Evolutionary conservation across 2,113 vertebrate species (phyloP).

Genomic region (Cavia aperea): DNA sequence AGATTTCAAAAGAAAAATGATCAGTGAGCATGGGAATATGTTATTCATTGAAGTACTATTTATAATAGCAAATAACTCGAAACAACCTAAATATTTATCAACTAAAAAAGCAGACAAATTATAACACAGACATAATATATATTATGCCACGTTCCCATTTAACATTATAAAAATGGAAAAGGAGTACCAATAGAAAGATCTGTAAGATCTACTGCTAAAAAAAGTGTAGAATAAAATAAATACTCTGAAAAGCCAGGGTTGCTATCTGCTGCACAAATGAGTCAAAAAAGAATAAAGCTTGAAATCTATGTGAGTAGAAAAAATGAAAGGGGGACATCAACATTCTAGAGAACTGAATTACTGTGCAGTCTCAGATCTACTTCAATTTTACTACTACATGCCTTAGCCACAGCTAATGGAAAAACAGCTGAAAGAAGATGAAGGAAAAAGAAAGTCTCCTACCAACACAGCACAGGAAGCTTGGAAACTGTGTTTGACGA

Average conservation of each 20-base stretch:
- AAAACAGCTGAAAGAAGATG: slow-evolving; percentile 26
- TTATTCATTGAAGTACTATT: not conserved
- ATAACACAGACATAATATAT: not conserved
- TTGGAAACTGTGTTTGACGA: slow-evolving; percentile 5
- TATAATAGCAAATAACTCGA: not conserved
- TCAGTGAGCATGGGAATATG: not conserved
- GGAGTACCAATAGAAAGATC: not conserved
- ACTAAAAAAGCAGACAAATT: not conserved
- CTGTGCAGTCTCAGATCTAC: not conserved
- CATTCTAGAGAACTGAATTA: not conserved
- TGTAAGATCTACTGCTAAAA: not conserved
- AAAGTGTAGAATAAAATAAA: not conserved
- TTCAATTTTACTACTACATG: not conserved
- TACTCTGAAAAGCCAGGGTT: not conserved
- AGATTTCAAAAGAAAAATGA: not conserved
- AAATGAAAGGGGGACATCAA: not conserved
- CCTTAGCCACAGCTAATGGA: not conserved
- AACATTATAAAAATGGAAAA: not conserved
- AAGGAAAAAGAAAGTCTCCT: not conserved
- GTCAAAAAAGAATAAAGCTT: slow-evolving; percentile 5
- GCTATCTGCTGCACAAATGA: not conserved
- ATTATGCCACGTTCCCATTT: not conserved
- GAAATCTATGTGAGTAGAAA: not conserved
- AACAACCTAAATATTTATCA: not conserved
- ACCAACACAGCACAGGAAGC: not conserved